Percentiles rank a stretch among this genome's conserved stretches.
Conservation (phyloP, 2,113 vertebrate genomes). For the Myotis brandtii region DNA sequence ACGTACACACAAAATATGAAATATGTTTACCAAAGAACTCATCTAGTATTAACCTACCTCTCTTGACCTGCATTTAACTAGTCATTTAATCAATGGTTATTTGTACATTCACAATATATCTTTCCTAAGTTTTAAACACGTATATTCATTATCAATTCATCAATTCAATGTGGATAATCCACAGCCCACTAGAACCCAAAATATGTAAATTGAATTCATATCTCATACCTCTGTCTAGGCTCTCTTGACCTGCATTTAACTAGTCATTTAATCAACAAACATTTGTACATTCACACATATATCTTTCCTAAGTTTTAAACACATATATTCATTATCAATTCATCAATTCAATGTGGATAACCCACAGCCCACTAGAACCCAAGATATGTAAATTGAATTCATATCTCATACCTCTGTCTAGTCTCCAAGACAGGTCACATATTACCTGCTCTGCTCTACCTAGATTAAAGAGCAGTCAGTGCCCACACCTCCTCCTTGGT, state of each 20-base stretch:
- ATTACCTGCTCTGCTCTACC: neutral
- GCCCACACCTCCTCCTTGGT: neutral
- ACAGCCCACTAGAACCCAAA: neutral
- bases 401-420: neutral
- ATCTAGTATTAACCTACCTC: constrained; percentile 15
- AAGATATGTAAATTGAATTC: neutral
- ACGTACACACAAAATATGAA: neutral
- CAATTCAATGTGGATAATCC: neutral
- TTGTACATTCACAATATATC: neutral
- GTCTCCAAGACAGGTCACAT: neutral
- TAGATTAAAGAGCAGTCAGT: neutral
- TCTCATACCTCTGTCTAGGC: neutral
- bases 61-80: neutral
- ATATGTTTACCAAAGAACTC: constrained; percentile 8
- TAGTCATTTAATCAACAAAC: constrained; percentile 9
- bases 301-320: neutral
- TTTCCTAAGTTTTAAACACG: neutral
- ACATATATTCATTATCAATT: neutral
- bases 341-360: neutral
- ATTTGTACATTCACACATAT: neutral
- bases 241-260: neutral
- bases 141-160: neutral
- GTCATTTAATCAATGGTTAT: constrained; percentile 19
- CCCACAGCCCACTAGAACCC: neutral
- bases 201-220: neutral